Base-by-base conservation (phyloP, 2,113 vertebrate genomes). In the Strigops habroptila region DNA sequence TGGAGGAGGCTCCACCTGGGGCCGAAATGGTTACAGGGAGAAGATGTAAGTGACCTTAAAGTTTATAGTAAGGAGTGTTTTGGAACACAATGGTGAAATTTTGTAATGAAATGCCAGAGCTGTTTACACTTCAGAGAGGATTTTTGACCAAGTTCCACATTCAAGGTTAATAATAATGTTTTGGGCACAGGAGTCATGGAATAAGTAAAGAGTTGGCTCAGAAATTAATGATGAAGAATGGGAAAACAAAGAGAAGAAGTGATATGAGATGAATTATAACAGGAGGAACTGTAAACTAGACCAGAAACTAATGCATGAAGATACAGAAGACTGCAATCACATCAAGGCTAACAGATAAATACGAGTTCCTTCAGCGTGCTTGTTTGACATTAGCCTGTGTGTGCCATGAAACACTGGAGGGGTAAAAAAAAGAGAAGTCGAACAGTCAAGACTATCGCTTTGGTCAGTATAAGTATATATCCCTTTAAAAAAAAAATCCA, bases 201-300 rank as follows among this genome's bases (percentile, higher is more conserved):
- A 48, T 85, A 91, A 96, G 86, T 85, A 89, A 93, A 94, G 93
- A 89, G 39, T 92, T 96, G 95, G 92, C 95, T 91, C 88, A 67
- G 86, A 73, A 91, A 93, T 94, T 82, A 92, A 89, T 70, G 57
- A 93, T 82, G 70, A 96, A 68, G 70, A 85, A 95, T 88, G 63
- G 37, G 37, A 88, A 96, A 92, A 94, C 52, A 94, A 89, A 73
- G 80, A 88, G 88, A 94, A 92, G 41, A 67, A 87, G 67, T 14
- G 82, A 94, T 96, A 95, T 30, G 81, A 85, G 75, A 91, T 93
- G 74, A 96, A 85, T 96, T 96, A 87, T 82, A 93, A 78, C 67
- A 94, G 57, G 14, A 89, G 48, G n/a, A 77, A 92, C 67, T 94
- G 27, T 82, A 93, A 95, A 85, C 81, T 60, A 62, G 57, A 69